Base-by-base conservation (phyloP, 2,113 vertebrate species). In the Acanthochromis polyacanthus region DNA sequence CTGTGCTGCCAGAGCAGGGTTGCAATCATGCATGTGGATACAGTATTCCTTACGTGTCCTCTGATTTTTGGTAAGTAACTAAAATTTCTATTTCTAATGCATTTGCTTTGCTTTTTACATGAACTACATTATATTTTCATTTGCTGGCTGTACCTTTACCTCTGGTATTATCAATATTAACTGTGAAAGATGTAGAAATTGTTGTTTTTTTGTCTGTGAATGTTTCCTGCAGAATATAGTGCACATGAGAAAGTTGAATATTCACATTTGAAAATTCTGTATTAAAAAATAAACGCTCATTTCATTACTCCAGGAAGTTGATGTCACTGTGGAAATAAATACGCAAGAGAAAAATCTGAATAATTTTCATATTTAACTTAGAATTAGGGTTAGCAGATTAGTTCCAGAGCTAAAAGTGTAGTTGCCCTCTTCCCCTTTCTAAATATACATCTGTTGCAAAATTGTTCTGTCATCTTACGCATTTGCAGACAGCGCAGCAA, bases 61-160 rank as follows among this genome's bases (percentile, higher is more conserved):
- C 65, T 91, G 30, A 38, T 92, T 7, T 83, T 89, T 68, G 91
- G 93, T 93, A 50, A 92, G 92, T 90, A 50, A 51, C 71, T 48
- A 10, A 38, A 50, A 16, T 25, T 43, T 15, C 15, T 58, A 15
- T 43, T 15, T 67, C 40, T 62, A 43, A 63, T 60, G 0, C 0
- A 55, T 50, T 19, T 15, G 20, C 25, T 73, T 62, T 10, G 30
- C 17, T 68, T 4, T 32, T 12, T 50, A 0, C n/a, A 14, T 67
- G 4, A 2, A 61, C 59, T 57, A 32, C 12, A 30, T 30, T 28
- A 10, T 50, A 14, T 17, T 30, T 43, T 51, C 1, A 58, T 4
- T 25, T 1, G 38, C 1, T 36, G 0, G 0, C 23, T 65, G 2
- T 60, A 23, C 10, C n/a, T 23, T 57, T 32, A 36, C 10, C 3